These are phyloP conservation scores for Chrysina gloriosa DNA, from an alignment of 2,888 invertebrate species.

Conservation along the genomic window DNA sequence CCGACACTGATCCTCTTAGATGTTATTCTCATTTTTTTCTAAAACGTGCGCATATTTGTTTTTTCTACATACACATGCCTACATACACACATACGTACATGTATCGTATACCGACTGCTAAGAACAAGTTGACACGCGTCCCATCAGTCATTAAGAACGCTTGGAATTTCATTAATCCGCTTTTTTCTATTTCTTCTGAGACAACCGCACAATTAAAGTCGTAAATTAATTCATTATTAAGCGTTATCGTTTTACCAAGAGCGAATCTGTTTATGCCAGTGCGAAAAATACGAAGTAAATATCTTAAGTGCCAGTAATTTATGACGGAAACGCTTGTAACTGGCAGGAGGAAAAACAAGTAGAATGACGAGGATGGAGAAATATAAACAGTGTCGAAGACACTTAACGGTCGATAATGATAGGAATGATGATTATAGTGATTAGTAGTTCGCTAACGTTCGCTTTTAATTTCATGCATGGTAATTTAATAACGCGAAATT, in stretches of 20 bases:
- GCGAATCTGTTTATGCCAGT: conserved; percentile 21
- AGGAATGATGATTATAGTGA: neutral
- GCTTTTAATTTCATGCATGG: neutral
- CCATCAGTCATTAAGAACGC: conserved; percentile 14
- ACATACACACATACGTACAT: neutral
- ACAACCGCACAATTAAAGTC: conserved; percentile 16
- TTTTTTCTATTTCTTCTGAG: conserved; percentile 12
- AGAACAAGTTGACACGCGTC: conserved; percentile 18
- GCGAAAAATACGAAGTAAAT: conserved; percentile 19
- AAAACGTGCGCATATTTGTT: neutral
- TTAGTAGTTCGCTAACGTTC: neutral
- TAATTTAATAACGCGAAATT: neutral
- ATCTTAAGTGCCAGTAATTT: conserved; percentile 19
- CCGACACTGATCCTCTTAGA: neutral
- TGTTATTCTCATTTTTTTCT: neutral
- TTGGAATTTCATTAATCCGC: conserved; percentile 20
- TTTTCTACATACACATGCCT: neutral
- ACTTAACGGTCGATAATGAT: neutral
- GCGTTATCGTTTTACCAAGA: conserved; percentile 28
- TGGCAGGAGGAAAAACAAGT: neutral
- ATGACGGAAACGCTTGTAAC: neutral
- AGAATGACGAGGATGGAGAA: neutral
- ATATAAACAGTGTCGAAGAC: neutral
- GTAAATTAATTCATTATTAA: conserved; percentile 22
- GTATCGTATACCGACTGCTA: no score